These are phyloP conservation scores for Hemicordylus capensis DNA, from an alignment of 2,113 vertebrate genomes.

Conservation along the genomic window DNA sequence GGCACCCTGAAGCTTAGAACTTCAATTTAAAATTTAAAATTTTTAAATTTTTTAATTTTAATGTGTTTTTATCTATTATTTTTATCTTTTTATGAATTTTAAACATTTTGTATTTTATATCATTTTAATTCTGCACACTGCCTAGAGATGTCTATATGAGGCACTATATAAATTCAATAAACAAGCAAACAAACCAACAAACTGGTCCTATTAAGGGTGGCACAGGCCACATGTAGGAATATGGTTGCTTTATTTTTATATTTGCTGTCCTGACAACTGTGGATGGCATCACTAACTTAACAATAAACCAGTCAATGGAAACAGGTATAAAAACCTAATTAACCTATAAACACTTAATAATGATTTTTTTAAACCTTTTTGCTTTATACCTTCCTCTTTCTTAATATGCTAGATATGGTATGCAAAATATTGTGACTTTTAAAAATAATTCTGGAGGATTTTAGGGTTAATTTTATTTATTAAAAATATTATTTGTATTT, in stretches of 20 bases:
- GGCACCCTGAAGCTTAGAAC: too few relatives aligned
- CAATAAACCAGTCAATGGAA: conserved; percentile 45
- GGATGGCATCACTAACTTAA: conserved; percentile 32
- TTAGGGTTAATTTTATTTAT: neutral
- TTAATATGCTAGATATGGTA: neutral
- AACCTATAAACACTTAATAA: neutral
- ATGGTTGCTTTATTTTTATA: neutral
- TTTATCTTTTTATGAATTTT: too few relatives aligned
- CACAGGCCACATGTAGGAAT: neutral
- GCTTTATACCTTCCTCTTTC: conserved; percentile 19
- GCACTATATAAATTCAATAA: too few relatives aligned
- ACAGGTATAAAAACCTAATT: conserved; percentile 37
- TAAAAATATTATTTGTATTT: too few relatives aligned
- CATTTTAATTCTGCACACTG: too few relatives aligned
- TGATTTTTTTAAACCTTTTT: neutral
- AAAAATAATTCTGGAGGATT: conserved; percentile 13
- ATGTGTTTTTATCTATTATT: too few relatives aligned
- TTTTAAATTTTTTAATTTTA: too few relatives aligned
- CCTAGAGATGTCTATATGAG: too few relatives aligned
- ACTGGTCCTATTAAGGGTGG: neutral
- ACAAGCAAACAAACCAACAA: too few relatives aligned
- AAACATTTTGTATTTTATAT: too few relatives aligned
- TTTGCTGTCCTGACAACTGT: conserved; percentile 63
- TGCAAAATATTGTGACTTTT: conserved; percentile 6
- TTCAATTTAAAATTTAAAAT: too few relatives aligned